Evolutionary conservation across 2,888 invertebrate genomes (phyloP), one percentile per base, ranked within the genome.

Genomic region (Sialis lutaria): DNA sequence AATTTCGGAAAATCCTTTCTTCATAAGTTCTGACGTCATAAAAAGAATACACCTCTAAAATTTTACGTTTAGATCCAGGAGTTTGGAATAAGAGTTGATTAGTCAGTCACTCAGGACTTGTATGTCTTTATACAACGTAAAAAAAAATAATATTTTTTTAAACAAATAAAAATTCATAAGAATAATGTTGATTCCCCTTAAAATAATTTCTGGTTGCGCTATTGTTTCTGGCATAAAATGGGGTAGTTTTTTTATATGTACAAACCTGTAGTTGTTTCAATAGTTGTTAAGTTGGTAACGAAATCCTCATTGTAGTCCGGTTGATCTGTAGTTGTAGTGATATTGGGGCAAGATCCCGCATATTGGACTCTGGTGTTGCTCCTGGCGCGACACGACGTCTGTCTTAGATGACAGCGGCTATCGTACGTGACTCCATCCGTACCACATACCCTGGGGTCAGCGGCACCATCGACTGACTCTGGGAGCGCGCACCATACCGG

Each of bases 341-440:
- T 37, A 12, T 37, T 37, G 22, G 22, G 22, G 64, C 90, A 90
- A 62, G 81, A 76, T 41, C 88, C 89, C 52, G 77, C 73, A 60
- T 86, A 81, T 52, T 73, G 71, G 52, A 79, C 70, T 49, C 74
- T 67, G 50, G 84, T 77, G 64, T 79, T 79, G 57, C 78, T 75
- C 53, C 80, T 73, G 54, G 77, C 72, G 58, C 78, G 78, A 64
- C 90, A 91, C 48, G 85, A 80, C 55, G 80, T 77, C 59, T 82
- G 77, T 48, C 82, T 72, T 53, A 90, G 69, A 58, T 81, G 77
- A 68, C 90, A 91, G 64, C 85, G 74, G 63, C 75, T 82, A 52
- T 68, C 65, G 63, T 84, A 84, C 42, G 81, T 81, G 55, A 73
- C 69, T 44, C 75, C 77, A 62, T 83, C 81, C 42, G 75, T 74